Evolutionary conservation across 2,888 invertebrate species (phyloP).

Genomic region (Lamproptera curius): DNA sequence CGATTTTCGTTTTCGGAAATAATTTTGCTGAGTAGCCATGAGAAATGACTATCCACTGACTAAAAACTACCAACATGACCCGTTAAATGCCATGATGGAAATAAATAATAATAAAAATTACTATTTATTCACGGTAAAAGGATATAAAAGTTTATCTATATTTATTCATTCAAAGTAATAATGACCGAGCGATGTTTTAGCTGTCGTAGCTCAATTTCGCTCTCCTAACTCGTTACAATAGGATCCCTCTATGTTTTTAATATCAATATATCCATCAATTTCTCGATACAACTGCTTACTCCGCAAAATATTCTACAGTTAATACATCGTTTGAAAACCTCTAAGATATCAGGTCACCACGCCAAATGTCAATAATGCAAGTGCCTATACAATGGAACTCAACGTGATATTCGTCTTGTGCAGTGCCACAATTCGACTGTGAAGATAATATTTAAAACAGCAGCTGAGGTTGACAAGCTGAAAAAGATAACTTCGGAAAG

Average conservation of each 20-base stretch:
- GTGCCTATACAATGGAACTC: conserved; percentile 56
- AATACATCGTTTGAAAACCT: conserved; percentile 41
- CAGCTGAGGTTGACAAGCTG: conserved; percentile 13
- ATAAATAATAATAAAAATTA: too few relatives aligned
- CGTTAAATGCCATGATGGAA: too few relatives aligned
- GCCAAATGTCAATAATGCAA: conserved; percentile 62
- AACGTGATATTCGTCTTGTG: conserved; percentile 62
- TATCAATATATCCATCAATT: not conserved
- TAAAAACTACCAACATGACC: too few relatives aligned
- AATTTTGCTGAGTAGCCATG: too few relatives aligned
- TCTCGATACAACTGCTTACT: conserved; percentile 55
- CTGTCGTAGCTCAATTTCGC: too few relatives aligned
- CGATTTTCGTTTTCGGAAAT: too few relatives aligned
- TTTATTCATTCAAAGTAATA: too few relatives aligned
- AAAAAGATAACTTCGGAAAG: conserved; percentile 9
- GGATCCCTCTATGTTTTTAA: not conserved
- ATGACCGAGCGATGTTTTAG: too few relatives aligned
- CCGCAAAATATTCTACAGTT: conserved; percentile 61
- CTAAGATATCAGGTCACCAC: conserved; percentile 32
- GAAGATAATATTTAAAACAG: conserved; percentile 15
- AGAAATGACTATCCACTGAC: too few relatives aligned
- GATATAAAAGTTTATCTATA: too few relatives aligned
- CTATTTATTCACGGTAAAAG: too few relatives aligned
- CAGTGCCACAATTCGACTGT: conserved; percentile 46
- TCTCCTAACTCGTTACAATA: too few relatives aligned